Evolutionary conservation across 2,797 vertebrate genomes (phyloP), one percentile per base, ranked within the genome.

Genomic region (Gouania willdenowi): DNA sequence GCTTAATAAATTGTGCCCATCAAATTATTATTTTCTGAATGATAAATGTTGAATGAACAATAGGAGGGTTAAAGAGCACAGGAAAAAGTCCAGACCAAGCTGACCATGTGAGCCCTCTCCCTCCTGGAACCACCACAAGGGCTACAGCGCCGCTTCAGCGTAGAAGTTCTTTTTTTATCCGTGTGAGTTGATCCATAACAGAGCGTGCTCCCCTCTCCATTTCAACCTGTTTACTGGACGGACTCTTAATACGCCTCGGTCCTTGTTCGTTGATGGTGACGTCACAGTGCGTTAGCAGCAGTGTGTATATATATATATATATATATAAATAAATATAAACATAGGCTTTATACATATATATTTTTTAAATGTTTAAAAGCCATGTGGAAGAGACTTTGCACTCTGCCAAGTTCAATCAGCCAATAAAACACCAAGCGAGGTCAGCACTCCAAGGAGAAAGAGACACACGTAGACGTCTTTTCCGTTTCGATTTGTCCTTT

Each of bases 341-440:
- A 17, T 8, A 17, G 18, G 10, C n/a, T 14, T n/a, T n/a, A 26
- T 34, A 26, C 20, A 16, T 36, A 19, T 40, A 15, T 53, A 60
- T 81, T 68, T 59, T 52, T 23, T 63, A 66, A 62, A 73, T 51
- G 30, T 74, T 63, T 66, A 52, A 71, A 84, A 87, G 83, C 81
- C 83, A 85, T 81, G 77, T 35, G 70, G 74, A 60, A 23, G 38
- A 76, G 3, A 66, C 59, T 69, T 79, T 85, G 80, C 83, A 84
- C 81, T 83, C 77, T 29, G 77, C 80, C 71, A 71, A 78, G 77
- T 82, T 45, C 33, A 81, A 86, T 82, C 76, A 75, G 81, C 71
- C 63, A 73, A 77, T 74, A 71, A 77, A 79, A 73, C 68, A 60
- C 59, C 58, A 75, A 73, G 55, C 62, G 65, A 82, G 77, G 75